Evolutionary conservation across 1,140 invertebrate species (phyloP).

Genomic region (Diploscapter pachys): DNA sequence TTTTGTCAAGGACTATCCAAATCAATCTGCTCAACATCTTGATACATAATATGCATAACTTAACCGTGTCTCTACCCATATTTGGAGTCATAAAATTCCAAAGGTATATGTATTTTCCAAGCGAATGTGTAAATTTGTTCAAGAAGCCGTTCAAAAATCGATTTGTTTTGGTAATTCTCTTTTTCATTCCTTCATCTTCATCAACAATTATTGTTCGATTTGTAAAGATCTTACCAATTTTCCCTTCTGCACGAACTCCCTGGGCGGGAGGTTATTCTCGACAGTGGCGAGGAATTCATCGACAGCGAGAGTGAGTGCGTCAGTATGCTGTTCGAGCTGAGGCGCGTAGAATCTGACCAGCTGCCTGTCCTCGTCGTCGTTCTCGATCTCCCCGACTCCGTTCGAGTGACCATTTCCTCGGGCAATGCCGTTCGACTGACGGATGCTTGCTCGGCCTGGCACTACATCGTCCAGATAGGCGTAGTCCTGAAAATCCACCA

Average conservation of each 20-base stretch:
- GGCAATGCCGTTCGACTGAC: slow-evolving; percentile 53
- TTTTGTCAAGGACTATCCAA: too few relatives aligned
- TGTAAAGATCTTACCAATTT: slow-evolving; percentile 73
- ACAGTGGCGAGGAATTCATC: slow-evolving; percentile 85
- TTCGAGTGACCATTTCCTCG: too few relatives aligned
- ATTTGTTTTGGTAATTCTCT: too few relatives aligned
- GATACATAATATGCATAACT: not conserved
- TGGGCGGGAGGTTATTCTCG: slow-evolving; percentile 84
- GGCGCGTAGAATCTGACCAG: slow-evolving; percentile 79
- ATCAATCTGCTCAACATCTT: not conserved
- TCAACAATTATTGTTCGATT: not conserved
- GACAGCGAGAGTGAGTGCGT: slow-evolving; percentile 79
- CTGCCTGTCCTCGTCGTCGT: slow-evolving; percentile 71
- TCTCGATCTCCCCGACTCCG: not conserved
- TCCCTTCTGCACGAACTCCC: slow-evolving; percentile 83
- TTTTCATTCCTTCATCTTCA: not conserved
- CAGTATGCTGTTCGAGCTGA: slow-evolving; percentile 77
- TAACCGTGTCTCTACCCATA: too few relatives aligned
- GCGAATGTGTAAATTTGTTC: not conserved
- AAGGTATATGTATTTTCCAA: too few relatives aligned
- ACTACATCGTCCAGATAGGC: slow-evolving; percentile 24
- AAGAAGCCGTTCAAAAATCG: too few relatives aligned
- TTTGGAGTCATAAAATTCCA: too few relatives aligned
- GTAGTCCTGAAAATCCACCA: slow-evolving; percentile 22
- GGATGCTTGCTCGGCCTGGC: slow-evolving; percentile 49